These are phyloP conservation scores for Caenorhabditis wallacei DNA, from an alignment of 2,888 invertebrate genomes.

Conservation along the genomic window DNA sequence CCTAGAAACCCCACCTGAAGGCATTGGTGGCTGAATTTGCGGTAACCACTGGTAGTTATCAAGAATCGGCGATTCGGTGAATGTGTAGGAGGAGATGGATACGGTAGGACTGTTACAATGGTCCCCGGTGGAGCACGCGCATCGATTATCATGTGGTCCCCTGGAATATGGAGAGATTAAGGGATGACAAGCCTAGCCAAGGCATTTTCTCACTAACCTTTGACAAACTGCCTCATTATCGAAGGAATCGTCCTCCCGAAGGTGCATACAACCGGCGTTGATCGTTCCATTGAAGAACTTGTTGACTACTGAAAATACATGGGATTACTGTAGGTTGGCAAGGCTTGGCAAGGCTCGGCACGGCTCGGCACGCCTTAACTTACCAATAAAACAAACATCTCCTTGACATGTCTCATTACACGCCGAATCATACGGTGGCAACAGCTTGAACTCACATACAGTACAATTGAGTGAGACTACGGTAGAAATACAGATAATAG, in stretches of 20 bases:
- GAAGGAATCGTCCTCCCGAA: conserved; percentile 58
- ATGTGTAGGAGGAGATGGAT: conserved; percentile 53
- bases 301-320: conserved; percentile 68
- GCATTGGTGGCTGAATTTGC: conserved; percentile 68
- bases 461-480: conserved; percentile 65
- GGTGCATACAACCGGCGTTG: conserved; percentile 71
- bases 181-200: no score
- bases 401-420: conserved; percentile 71
- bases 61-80: conserved; percentile 61
- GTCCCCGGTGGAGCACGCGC: conserved; percentile 65
- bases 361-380: no score
- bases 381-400: conserved; percentile 72
- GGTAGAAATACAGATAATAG: conserved; percentile 21
- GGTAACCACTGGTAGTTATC: conserved; percentile 66
- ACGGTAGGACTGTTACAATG: conserved; percentile 67
- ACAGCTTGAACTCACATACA: conserved; percentile 60
- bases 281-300: conserved; percentile 74
- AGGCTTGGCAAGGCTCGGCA: no score
- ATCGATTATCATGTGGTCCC: conserved; percentile 52
- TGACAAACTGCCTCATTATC: conserved; percentile 64
- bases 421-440: conserved; percentile 53
- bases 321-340: background rate
- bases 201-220: no score
- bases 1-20: conserved; percentile 13
- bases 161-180: no score